phyloP scores from a whole-genome alignment of 2,797 vertebrate genomes.

The Eremophila alpestris region DNA sequence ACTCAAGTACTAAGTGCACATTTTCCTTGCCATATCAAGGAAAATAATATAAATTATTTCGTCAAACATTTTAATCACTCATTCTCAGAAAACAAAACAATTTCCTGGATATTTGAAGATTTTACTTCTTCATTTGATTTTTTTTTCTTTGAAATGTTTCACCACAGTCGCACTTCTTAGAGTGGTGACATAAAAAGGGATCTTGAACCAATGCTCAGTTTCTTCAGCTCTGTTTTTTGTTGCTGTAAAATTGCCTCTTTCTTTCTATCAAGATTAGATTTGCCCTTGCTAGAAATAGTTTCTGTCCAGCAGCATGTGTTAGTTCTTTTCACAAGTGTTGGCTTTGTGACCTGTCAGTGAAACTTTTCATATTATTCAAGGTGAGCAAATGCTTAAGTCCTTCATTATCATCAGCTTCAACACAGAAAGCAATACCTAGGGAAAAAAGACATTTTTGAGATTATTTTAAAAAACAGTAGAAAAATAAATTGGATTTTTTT shows the following conservation, averaged over 20 bases:
- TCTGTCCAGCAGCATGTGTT: not conserved
- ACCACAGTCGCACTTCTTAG: not conserved
- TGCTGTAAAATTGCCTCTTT: not conserved
- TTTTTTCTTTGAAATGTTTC: not conserved
- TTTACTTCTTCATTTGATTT: rapidly evolving
- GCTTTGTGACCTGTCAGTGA: not conserved
- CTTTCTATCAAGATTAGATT: not conserved
- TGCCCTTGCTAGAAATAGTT: not conserved
- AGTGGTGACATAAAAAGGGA: not conserved
- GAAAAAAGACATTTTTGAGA: not conserved
- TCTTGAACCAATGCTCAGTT: not conserved
- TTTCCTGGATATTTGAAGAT: not conserved
- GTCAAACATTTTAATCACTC: slow-evolving; percentile 33
- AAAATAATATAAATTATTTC: slow-evolving; percentile 31
- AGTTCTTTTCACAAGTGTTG: not conserved
- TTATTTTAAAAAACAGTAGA: rapidly evolving
- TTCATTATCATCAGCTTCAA: not conserved
- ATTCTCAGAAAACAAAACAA: not conserved
- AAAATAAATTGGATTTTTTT: rapidly evolving
- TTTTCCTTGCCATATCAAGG: not conserved
- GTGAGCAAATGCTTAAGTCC: not conserved
- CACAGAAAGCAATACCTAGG: rapidly evolving
- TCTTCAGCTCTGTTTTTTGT: not conserved
- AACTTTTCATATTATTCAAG: not conserved
- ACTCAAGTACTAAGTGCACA: not conserved